Evolutionary conservation across 2,113 vertebrate species (phyloP), one percentile per base, ranked within the genome.

Genomic region (Gracilinanus agilis): DNA sequence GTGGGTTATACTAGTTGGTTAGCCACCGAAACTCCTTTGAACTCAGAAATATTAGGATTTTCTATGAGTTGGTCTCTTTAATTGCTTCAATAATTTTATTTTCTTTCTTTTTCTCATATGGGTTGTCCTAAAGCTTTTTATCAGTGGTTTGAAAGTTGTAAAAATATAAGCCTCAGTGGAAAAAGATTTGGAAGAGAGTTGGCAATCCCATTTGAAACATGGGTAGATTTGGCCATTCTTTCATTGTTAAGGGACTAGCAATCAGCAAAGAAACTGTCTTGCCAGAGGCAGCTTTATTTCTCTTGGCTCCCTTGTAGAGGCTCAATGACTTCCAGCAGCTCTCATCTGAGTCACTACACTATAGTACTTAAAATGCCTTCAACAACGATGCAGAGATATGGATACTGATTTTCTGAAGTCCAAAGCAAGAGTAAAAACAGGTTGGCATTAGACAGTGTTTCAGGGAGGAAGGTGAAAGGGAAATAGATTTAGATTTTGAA

Each of bases 261-360:
- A 10, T 91, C 54, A 54, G 55, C 56, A 93, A 12, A 96, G 53
- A 96, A 95, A 96, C 61, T 90, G 24, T 91, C 93, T 94, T 56
- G 34, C 91, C 94, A 54, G 75, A 92, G 93, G 96, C 91, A 34
- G 8, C 90, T 95, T 90, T 67, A 1, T 1, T 94, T 95, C 96
- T 95, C 55, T 92, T 95, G 55, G 49, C 92, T 93, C 97, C 91
- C 10, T 91, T 96, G 40, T 97, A 83, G 40, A 97, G 89, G 90
- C 94, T 96, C 96, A 96, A 98, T 97, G 94, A 29, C 92, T 88
- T 96, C 95, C 90, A 89, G 75, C n/a, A 92, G 54, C 94, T 94
- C 93, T 94, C 93, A 55, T 91, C 58, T 29, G 61, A 58, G 75
- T 94, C 90, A 96, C 89, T 96, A 93, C 55, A 94, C 96, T 56